Percentiles rank a stretch among this genome's conserved stretches.
phyloP scores from a whole-genome alignment of 2,888 invertebrate genomes.

The Strigamia crassipes region DNA sequence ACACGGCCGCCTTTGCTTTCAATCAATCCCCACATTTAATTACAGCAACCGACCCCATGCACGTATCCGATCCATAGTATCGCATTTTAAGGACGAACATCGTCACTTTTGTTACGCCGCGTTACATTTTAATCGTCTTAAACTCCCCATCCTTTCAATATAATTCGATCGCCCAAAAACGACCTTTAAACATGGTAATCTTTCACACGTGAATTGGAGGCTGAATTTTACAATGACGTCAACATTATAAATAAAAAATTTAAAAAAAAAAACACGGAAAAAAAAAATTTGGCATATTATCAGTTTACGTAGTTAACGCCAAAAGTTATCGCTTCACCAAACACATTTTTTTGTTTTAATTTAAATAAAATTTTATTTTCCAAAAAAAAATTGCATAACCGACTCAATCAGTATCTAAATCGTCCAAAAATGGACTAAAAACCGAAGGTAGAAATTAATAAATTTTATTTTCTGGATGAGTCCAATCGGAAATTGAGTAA shows the following conservation, averaged over 20 bases:
- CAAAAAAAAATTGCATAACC: background rate
- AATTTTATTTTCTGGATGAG: background rate
- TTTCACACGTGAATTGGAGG: conserved; percentile 5
- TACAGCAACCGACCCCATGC: background rate
- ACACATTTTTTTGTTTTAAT: background rate
- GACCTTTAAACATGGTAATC: background rate
- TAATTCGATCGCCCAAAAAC: background rate
- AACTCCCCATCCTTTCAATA: background rate
- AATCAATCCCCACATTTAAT: conserved; percentile 22
- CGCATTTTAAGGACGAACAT: too few species aligned
- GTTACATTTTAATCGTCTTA: background rate
- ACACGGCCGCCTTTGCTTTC: background rate
- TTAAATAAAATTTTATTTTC: background rate
- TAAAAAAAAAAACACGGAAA: background rate
- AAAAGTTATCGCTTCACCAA: too few species aligned
- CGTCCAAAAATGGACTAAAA: background rate
- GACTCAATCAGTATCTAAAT: background rate
- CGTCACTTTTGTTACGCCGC: background rate
- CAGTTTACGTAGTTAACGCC: background rate
- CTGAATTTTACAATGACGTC: conserved; percentile 19
- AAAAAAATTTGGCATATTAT: background rate
- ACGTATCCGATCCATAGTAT: background rate
- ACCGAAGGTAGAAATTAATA: background rate
- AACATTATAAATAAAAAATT: background rate
- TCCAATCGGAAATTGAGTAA: conserved; percentile 14